phyloP scores from a whole-genome alignment of 2,888 invertebrate genomes.

The Gastracanthus pulcherrimus region DNA sequence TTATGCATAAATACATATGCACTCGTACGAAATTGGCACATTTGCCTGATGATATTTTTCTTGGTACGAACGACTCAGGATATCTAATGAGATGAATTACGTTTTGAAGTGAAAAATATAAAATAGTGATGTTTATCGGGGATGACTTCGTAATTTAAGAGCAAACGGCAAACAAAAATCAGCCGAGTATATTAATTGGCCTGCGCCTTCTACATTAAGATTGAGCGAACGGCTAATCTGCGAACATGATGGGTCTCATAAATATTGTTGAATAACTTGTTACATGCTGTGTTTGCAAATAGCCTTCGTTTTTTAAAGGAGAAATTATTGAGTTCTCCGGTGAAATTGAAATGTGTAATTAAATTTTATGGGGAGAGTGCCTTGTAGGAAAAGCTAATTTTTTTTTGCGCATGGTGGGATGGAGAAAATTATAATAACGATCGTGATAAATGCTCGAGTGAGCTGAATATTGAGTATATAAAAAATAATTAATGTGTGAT shows the following conservation, averaged over 20 bases:
- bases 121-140: background rate
- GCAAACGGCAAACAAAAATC: background rate
- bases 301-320: background rate
- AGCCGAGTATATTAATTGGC: constrained; percentile 40
- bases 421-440: constrained; percentile 5
- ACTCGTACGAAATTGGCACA: too few relatives aligned
- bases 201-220: background rate
- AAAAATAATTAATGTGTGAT: constrained; percentile 5
- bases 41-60: too few relatives aligned
- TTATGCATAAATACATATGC: too few relatives aligned
- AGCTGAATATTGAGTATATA: constrained; percentile 12
- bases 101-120: too few relatives aligned
- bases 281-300: constrained; percentile 16
- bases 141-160: background rate
- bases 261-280: constrained; percentile 51
- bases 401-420: background rate
- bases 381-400: background rate
- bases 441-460: constrained; percentile 30
- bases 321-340: constrained; percentile 30
- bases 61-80: too few relatives aligned
- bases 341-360: constrained; percentile 47
- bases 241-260: constrained; percentile 38
- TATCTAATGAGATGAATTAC: too few relatives aligned
- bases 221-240: constrained; percentile 31
- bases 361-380: constrained; percentile 30